Conservation (phyloP, 2,888 invertebrate genomes). For the Netelia melanura region DNA sequence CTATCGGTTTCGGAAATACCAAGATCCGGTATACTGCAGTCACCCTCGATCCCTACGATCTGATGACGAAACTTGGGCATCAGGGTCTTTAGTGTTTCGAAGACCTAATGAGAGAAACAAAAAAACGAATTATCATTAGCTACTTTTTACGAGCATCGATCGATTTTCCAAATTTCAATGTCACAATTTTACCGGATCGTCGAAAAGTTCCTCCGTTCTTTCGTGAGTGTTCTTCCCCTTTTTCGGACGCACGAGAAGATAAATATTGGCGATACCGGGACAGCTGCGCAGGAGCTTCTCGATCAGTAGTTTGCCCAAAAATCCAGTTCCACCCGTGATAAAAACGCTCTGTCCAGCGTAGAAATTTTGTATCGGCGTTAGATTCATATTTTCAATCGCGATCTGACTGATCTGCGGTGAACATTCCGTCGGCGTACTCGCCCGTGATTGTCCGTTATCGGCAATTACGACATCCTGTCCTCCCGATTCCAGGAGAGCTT, state of each 20-base stretch:
- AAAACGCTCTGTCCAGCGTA: slow-evolving; percentile 86
- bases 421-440: slow-evolving; percentile 77
- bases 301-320: slow-evolving; percentile 89
- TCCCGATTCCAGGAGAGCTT: slow-evolving; percentile 81
- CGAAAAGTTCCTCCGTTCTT: slow-evolving; percentile 86
- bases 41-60: slow-evolving; percentile 86
- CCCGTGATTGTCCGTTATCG: slow-evolving; percentile 75
- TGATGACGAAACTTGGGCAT: slow-evolving; percentile 88
- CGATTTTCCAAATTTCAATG: not conserved
- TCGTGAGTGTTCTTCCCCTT: slow-evolving; percentile 86
- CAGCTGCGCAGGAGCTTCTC: slow-evolving; percentile 89
- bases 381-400: slow-evolving; percentile 69
- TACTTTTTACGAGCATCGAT: not conserved
- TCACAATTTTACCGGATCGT: slow-evolving; percentile 79
- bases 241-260: slow-evolving; percentile 87
- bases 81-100: slow-evolving; percentile 86
- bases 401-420: slow-evolving; percentile 70
- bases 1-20: slow-evolving; percentile 87
- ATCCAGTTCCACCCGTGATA: slow-evolving; percentile 89
- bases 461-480: slow-evolving; percentile 81
- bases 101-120: slow-evolving; percentile 84
- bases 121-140: not conserved
- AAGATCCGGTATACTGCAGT: slow-evolving; percentile 87
- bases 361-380: slow-evolving; percentile 85
- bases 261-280: slow-evolving; percentile 87